Conservation (phyloP, 2,113 vertebrate species). For the Etheostoma cragini region DNA sequence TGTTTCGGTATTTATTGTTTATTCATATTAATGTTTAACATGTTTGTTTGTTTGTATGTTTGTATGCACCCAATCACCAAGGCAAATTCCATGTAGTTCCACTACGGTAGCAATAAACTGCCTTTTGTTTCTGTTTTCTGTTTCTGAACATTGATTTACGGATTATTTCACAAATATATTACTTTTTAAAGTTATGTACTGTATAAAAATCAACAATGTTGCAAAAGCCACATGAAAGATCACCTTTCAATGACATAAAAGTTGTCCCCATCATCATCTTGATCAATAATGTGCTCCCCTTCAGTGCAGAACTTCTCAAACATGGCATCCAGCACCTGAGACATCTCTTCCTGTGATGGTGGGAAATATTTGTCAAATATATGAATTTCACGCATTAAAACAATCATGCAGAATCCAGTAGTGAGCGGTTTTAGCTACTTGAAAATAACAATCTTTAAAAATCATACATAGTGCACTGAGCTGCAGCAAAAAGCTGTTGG, state of each 20-base stretch:
- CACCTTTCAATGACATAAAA: constrained; percentile 98
- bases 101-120: no score
- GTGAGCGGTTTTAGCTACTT: not conserved
- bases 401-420: not conserved
- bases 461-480: constrained; percentile 16
- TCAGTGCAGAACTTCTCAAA: constrained; percentile 94
- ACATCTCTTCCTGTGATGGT: constrained; percentile 92
- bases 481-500: constrained; percentile 32
- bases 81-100: no score
- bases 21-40: no score
- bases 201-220: not conserved
- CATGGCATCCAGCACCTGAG: constrained; percentile 97
- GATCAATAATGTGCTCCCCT: constrained; percentile 96
- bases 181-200: not conserved
- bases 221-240: constrained; percentile 16
- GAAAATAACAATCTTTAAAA: constrained; percentile 13
- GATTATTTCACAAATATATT: not conserved
- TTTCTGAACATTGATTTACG: not conserved
- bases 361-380: constrained; percentile 1
- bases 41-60: no score
- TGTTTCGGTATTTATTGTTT: no score
- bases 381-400: not conserved
- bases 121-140: no score
- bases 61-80: no score
- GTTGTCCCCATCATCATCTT: constrained; percentile 98